phyloP scores from a whole-genome alignment of 2,888 invertebrate genomes.

The Neoitamus cyanurus region DNA sequence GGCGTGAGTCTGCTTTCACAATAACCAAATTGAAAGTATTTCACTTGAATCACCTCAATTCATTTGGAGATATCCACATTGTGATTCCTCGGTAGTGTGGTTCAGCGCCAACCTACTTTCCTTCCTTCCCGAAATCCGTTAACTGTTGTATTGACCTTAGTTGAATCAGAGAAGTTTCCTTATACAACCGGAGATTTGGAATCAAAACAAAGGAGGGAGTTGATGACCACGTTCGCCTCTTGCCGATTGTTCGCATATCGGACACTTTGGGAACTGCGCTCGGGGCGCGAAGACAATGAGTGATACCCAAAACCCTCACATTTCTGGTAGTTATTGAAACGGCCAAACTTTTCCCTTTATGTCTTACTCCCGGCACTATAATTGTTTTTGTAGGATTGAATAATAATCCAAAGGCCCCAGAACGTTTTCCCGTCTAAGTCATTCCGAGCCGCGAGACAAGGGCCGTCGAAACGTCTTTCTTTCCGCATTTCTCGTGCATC shows the following conservation, averaged over 20 bases:
- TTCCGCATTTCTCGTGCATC: conserved; percentile 9
- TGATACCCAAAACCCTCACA: neutral
- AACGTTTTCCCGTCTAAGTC: neutral
- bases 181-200: neutral
- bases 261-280: neutral
- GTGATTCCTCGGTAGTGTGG: neutral
- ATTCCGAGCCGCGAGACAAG: neutral
- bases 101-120: neutral
- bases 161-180: neutral
- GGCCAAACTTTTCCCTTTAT: neutral
- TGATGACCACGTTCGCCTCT: conserved; percentile 14
- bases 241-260: neutral
- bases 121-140: neutral
- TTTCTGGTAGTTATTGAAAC: neutral
- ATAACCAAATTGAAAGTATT: neutral
- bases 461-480: neutral
- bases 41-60: neutral
- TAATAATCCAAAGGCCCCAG: neutral
- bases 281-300: neutral
- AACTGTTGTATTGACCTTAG: neutral
- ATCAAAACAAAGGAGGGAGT: conserved; percentile 31
- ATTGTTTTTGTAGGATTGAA: conserved; percentile 2
- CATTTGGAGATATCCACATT: neutral
- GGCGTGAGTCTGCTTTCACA: neutral
- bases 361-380: neutral